Base-by-base conservation (phyloP, 2,113 vertebrate genomes). In the Neoarius graeffei region DNA sequence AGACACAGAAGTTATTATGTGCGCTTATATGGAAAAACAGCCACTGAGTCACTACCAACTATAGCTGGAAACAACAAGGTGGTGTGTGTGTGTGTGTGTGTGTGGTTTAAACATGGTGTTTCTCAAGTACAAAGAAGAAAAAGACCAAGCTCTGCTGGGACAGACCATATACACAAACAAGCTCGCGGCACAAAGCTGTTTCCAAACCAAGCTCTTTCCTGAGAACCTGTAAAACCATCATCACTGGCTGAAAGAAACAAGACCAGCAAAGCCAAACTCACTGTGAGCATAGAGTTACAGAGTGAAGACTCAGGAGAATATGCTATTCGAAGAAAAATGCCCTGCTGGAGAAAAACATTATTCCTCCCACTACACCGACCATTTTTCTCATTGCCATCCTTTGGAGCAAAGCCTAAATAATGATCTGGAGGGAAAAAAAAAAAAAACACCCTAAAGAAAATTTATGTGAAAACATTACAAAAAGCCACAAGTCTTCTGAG, bases 151-250 rank as follows among this genome's bases (percentile, higher is more conserved):
- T 85, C 76, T 56, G 8, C 76, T 64, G 66, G 82, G 56, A 85
- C 2, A 66, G 56, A 66, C 64, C 17, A 13, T n/a, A 56, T 60
- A 87, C 73, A 74, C 88, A 83, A 85, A 81, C 86, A 82, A 83
- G 62, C 81, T 71, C 25, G 7, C 56, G 30, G 27, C 81, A 54
- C 66, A 82, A 62, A 19, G 42, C n/a, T 25, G 64, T 76, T 76
- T 86, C 56, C 35, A n/a, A 85, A 84, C 27, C 23, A 23, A 35
- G 56, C 74, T 87, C 35, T 73, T 89, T 89, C 81, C 82, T 57
- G 66, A 69, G 57, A 27, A 74, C 83, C 64, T 64, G 82, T 27
- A 59, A 83, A 85, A 74, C 64, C 27, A 27, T 66, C 69, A 86
- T 54, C 62, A 50, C 54, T 17, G 56, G 30, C 7, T 85, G 66